phyloP scores from a whole-genome alignment of 2,797 vertebrate genomes.

The Caiman crocodilus region DNA sequence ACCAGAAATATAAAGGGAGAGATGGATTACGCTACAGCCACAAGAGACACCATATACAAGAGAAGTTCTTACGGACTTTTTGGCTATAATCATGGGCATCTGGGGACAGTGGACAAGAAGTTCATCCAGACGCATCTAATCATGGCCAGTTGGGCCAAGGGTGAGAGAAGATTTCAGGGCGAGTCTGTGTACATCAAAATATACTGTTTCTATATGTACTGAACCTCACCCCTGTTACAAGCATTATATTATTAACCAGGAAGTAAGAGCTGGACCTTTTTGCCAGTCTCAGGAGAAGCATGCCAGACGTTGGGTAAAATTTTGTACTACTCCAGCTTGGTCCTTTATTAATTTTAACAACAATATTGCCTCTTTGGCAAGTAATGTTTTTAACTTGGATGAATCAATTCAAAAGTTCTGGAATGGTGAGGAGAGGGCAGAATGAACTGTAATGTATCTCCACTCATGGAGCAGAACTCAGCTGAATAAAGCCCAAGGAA shows the following conservation, averaged over 20 bases:
- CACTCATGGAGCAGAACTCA: not conserved
- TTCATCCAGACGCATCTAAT: not conserved
- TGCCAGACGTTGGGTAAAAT: slow-evolving; percentile 2
- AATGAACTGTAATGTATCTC: slow-evolving; percentile 15
- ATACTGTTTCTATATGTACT: slow-evolving; percentile 15
- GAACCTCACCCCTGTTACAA: not conserved
- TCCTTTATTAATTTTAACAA: not conserved
- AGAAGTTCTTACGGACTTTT: not conserved
- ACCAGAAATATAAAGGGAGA: not conserved
- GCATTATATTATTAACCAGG: slow-evolving; percentile 40
- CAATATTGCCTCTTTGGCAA: slow-evolving; percentile 39
- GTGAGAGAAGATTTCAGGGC: slow-evolving; percentile 20
- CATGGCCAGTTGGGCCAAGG: not conserved
- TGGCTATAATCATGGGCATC: not conserved
- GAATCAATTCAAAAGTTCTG: slow-evolving; percentile 52
- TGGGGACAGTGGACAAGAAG: not conserved
- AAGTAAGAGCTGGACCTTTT: slow-evolving; percentile 31
- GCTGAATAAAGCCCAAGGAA: slow-evolving; percentile 44
- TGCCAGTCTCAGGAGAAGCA: not conserved
- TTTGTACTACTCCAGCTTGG: not conserved
- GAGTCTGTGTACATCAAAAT: not conserved
- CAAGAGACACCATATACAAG: not conserved
- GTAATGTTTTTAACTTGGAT: slow-evolving; percentile 41
- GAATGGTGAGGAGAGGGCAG: slow-evolving; percentile 42
- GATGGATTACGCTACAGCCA: not conserved